These are phyloP conservation scores for Agonopterix alstromeriana DNA, from an alignment of 2,888 invertebrate genomes.

Conservation along the genomic window DNA sequence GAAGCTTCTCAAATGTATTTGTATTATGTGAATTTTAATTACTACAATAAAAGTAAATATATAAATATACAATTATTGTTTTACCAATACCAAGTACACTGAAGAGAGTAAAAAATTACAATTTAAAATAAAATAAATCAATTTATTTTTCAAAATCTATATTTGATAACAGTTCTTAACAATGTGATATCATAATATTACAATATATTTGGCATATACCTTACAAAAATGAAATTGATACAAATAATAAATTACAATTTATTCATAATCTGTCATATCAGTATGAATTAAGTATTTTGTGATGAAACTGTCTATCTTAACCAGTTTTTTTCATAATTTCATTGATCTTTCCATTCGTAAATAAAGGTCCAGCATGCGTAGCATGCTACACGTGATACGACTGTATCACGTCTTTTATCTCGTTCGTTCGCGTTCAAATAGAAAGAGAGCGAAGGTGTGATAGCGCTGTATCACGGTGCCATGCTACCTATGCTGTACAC, in stretches of 20 bases:
- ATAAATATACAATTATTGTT: slow-evolving; percentile 5
- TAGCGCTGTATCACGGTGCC: no score
- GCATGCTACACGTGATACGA: no score
- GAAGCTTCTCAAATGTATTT: slow-evolving; percentile 14
- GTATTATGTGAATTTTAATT: slow-evolving; percentile 21
- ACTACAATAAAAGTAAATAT: slow-evolving; percentile 17
- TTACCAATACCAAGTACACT: slow-evolving; percentile 5
- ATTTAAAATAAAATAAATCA: neutral
- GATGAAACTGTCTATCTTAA: slow-evolving; percentile 26
- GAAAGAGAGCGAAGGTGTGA: no score
- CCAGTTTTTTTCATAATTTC: no score
- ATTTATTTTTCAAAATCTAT: slow-evolving; percentile 56
- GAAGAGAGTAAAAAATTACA: no score
- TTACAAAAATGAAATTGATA: slow-evolving; percentile 51
- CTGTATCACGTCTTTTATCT: no score
- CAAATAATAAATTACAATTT: slow-evolving; percentile 41
- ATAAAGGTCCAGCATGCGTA: no score
- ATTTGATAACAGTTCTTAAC: slow-evolving; percentile 72
- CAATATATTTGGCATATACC: slow-evolving; percentile 75
- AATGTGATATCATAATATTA: slow-evolving; percentile 68
- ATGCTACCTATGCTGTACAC: no score
- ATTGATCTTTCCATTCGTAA: no score
- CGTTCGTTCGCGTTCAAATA: no score
- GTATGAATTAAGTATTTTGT: slow-evolving; percentile 30
- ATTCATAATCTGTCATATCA: slow-evolving; percentile 13